Evolutionary conservation across 2,797 vertebrate species (phyloP), one percentile per base, ranked within the genome.

Genomic region (Muscicapa striata): DNA sequence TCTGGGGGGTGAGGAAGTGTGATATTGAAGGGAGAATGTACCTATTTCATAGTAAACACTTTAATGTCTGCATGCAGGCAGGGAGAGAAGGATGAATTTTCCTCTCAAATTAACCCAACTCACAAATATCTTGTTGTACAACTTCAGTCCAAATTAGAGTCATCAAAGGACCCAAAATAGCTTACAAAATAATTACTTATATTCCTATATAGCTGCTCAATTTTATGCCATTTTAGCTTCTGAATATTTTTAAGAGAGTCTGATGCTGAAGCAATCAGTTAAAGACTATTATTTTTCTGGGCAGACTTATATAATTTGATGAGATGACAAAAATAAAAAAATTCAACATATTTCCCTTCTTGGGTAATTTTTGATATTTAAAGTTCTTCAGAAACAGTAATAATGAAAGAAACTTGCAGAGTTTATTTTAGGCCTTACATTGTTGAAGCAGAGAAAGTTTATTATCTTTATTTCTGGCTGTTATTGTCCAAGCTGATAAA

Each of bases 381-480:
- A 94, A 88, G 34, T 70, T 83, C 46, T 92, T 95, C 86, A 49
- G 75, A 96, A 97, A 92, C n/a, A 72, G 45, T 21, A 67, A 82
- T n/a, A 66, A 76, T 21, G 27, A 67, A 92, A 76, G 74, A 95
- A 79, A 77, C 27, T 74, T 87, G 43, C 87, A 91, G 48, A 79
- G 38, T 86, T 95, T 91, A 64, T 87, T 96, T 94, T 94, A 96
- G 55, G 38, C 75, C 30, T 67, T 83, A 76, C 63, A 95, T 94
- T 96, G 80, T 89, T 96, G 72, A 97, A 97, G 95, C 15, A 49
- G 79, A 95, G 54, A 58, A 86, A 94, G 82, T 97, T 98, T 97
- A 94, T 97, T 96, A 93, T 97, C 78, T 95, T 95, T 96, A 78
- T 94, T 97, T 93, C 87, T 94, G 78, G 94, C 75, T 93, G 68